These are phyloP conservation scores for Heliconius hewitsoni DNA, from an alignment of 1,140 invertebrate species.

Conservation along the genomic window DNA sequence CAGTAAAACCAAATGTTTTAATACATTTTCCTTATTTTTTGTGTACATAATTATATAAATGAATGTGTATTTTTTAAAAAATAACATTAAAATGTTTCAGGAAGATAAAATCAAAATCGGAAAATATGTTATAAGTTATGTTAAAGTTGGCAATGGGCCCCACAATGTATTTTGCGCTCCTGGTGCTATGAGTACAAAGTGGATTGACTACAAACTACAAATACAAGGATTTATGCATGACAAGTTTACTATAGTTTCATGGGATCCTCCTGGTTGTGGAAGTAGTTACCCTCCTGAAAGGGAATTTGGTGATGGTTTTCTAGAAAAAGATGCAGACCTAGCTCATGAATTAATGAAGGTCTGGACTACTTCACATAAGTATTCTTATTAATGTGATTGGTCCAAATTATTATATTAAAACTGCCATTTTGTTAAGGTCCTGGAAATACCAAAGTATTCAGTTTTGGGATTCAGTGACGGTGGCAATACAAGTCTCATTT, in stretches of 20 bases:
- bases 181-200: slow-evolving; percentile 88
- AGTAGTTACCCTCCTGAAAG: slow-evolving; percentile 89
- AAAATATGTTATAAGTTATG: slow-evolving; percentile 85
- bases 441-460: slow-evolving; percentile 88
- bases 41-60: neutral
- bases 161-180: slow-evolving; percentile 88
- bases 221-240: slow-evolving; percentile 85
- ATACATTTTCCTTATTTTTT: neutral
- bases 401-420: neutral
- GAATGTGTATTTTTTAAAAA: neutral
- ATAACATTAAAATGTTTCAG: slow-evolving; percentile 38
- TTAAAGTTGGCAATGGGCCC: slow-evolving; percentile 86
- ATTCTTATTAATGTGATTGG: neutral
- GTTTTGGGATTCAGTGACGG: slow-evolving; percentile 95
- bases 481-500: slow-evolving; percentile 88
- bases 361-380: slow-evolving; percentile 20
- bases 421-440: slow-evolving; percentile 61
- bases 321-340: slow-evolving; percentile 87
- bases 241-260: slow-evolving; percentile 89
- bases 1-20: neutral
- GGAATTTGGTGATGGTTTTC: slow-evolving; percentile 87
- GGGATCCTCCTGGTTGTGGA: slow-evolving; percentile 95
- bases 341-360: slow-evolving; percentile 89
- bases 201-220: slow-evolving; percentile 92
- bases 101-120: slow-evolving; percentile 82